phyloP scores from a whole-genome alignment of 2,888 invertebrate species.

The Drosophila diplacantha region DNA sequence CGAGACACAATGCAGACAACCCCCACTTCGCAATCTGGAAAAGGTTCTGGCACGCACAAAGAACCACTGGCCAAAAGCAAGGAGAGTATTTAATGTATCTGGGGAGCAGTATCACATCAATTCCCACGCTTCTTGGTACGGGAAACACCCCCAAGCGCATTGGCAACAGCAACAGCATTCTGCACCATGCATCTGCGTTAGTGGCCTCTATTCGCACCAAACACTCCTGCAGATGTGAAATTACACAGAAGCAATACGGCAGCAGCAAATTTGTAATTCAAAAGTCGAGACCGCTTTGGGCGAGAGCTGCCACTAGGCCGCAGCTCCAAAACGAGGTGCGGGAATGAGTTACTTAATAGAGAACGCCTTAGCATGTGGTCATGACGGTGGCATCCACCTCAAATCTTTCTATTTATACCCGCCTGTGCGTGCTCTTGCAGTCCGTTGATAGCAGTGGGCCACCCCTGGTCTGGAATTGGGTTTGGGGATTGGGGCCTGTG shows the following conservation, averaged over 20 bases:
- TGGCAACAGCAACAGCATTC: conserved; percentile 14
- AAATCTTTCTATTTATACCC: conserved; percentile 26
- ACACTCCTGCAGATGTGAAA: conserved; percentile 30
- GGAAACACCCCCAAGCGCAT: conserved; percentile 52
- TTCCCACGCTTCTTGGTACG: conserved; percentile 57
- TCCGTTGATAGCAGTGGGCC: conserved; percentile 13
- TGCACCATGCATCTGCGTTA: conserved; percentile 1
- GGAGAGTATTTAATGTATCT: conserved; percentile 11
- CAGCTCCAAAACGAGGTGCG: conserved; percentile 5
- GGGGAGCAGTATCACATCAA: conserved; percentile 19
- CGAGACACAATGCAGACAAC: conserved; percentile 33
- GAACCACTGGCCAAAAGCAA: not conserved
- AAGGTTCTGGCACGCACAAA: conserved; percentile 53
- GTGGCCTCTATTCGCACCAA: conserved; percentile 30
- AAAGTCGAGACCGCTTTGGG: conserved; percentile 64
- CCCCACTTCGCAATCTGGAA: conserved; percentile 29
- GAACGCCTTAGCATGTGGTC: conserved; percentile 38
- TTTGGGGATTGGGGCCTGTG: conserved; percentile 3
- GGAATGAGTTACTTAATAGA: conserved; percentile 24
- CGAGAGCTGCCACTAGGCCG: conserved; percentile 27
- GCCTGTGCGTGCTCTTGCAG: conserved; percentile 2
- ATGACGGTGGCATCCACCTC: conserved; percentile 21
- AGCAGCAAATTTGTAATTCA: conserved; percentile 47
- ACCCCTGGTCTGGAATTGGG: conserved; percentile 18
- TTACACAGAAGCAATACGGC: conserved; percentile 51